These are phyloP conservation scores for Pandion haliaetus DNA, from an alignment of 2,113 vertebrate species.

Conservation along the genomic window DNA sequence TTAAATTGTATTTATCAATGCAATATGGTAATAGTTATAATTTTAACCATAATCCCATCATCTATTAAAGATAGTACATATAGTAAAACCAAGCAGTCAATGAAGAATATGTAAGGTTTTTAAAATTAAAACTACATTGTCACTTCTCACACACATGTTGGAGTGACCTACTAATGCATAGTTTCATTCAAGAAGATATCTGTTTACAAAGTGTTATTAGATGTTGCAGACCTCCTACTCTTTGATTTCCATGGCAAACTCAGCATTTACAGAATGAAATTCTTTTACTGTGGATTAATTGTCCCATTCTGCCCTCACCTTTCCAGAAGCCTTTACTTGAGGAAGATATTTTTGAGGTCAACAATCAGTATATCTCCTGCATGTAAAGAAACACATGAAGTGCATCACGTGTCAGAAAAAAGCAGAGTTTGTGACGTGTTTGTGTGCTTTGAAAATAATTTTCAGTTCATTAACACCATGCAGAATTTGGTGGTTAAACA, in stretches of 20 bases:
- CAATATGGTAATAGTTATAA: not conserved
- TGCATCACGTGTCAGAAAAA: not conserved
- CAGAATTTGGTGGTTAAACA: not conserved
- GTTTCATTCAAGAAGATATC: not conserved
- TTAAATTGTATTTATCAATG: not conserved
- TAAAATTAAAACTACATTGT: not conserved
- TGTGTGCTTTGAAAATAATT: not conserved
- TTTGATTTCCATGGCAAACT: not conserved
- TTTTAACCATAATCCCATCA: not conserved
- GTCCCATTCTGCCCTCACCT: not conserved
- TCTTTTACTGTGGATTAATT: not conserved
- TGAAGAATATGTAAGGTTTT: not conserved
- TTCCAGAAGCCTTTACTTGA: not conserved
- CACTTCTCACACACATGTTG: not conserved
- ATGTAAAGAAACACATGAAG: not conserved
- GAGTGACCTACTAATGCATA: not conserved
- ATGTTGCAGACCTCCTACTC: not conserved
- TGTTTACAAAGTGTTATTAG: not conserved
- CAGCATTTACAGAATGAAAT: not conserved
- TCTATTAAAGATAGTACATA: not conserved
- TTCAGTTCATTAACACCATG: not conserved
- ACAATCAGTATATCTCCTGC: not conserved
- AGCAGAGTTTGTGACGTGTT: not conserved
- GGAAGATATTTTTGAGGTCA: not conserved
- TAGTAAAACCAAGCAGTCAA: not conserved